These are phyloP conservation scores for Drosophila orena DNA, from an alignment of 1,140 invertebrate genomes.

Conservation along the genomic window DNA sequence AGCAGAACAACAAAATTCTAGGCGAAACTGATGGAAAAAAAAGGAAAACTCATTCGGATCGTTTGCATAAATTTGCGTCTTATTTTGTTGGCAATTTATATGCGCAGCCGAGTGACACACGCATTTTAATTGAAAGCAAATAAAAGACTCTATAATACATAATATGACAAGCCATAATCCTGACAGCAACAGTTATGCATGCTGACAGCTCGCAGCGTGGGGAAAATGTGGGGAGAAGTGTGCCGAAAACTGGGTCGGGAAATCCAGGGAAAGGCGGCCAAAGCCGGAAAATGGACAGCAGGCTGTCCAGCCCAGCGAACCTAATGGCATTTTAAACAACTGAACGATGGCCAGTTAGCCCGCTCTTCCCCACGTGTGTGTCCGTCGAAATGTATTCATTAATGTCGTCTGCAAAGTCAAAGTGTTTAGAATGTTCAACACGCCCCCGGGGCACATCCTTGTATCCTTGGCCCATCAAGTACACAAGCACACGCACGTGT, in stretches of 20 bases:
- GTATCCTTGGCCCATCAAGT: neutral
- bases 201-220: conserved; percentile 55
- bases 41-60: conserved; percentile 33
- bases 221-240: conserved; percentile 20
- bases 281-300: conserved; percentile 25
- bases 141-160: conserved; percentile 78
- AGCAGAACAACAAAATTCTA: conserved; percentile 10
- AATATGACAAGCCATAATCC: conserved; percentile 81
- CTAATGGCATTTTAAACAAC: conserved; percentile 81
- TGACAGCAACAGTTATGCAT: conserved; percentile 80
- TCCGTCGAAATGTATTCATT: conserved; percentile 63
- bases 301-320: conserved; percentile 53
- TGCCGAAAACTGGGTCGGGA: neutral
- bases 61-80: conserved; percentile 75
- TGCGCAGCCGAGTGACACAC: conserved; percentile 70
- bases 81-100: conserved; percentile 79
- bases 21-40: conserved; percentile 3
- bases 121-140: conserved; percentile 83
- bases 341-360: conserved; percentile 28
- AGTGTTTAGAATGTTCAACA: conserved; percentile 78
- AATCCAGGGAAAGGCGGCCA: conserved; percentile 1
- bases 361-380: neutral
- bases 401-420: conserved; percentile 74
- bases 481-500: conserved; percentile 21
- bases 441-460: conserved; percentile 48